These are phyloP conservation scores for Tolmerus cingulatus DNA, from an alignment of 2,888 invertebrate species.

Conservation along the genomic window DNA sequence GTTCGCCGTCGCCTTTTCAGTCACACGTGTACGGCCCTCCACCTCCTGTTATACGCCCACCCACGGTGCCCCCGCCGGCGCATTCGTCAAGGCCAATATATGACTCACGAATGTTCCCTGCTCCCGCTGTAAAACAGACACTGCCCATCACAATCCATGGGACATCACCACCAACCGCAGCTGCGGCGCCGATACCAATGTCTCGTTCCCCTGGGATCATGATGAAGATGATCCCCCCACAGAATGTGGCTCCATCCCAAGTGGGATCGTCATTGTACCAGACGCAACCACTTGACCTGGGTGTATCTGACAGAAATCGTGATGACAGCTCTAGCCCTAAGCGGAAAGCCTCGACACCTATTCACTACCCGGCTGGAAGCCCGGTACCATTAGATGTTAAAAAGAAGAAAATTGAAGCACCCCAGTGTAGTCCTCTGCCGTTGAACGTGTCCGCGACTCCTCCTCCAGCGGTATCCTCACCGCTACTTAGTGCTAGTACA, in stretches of 20 bases:
- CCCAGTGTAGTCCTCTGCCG: conserved; percentile 52
- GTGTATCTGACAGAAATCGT: conserved; percentile 67
- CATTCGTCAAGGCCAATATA: conserved; percentile 61
- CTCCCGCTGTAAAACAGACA: conserved; percentile 53
- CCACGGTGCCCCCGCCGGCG: conserved; percentile 67
- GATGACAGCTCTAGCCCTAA: conserved; percentile 67
- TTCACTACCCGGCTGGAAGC: conserved; percentile 63
- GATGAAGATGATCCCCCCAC: conserved; percentile 63
- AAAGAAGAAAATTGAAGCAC: conserved; percentile 69
- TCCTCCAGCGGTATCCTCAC: conserved; percentile 56
- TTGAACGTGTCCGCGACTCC: conserved; percentile 51
- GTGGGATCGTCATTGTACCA: conserved; percentile 67
- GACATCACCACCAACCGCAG: conserved; percentile 64
- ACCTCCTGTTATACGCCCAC: conserved; percentile 64
- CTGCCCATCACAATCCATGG: conserved; percentile 62
- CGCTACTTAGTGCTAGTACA: conserved; percentile 70
- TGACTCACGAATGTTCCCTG: conserved; percentile 55
- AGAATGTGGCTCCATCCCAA: conserved; percentile 56
- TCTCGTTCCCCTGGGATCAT: conserved; percentile 52
- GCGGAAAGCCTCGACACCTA: conserved; percentile 69
- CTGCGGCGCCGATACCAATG: conserved; percentile 62
- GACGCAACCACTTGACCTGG: conserved; percentile 81
- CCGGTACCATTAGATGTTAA: conserved; percentile 70
- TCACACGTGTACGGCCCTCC: conserved; percentile 63
- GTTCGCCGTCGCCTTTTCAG: conserved; percentile 64